Base-by-base conservation (phyloP, 2,113 vertebrate genomes). In the Neotragus pygmaeus region DNA sequence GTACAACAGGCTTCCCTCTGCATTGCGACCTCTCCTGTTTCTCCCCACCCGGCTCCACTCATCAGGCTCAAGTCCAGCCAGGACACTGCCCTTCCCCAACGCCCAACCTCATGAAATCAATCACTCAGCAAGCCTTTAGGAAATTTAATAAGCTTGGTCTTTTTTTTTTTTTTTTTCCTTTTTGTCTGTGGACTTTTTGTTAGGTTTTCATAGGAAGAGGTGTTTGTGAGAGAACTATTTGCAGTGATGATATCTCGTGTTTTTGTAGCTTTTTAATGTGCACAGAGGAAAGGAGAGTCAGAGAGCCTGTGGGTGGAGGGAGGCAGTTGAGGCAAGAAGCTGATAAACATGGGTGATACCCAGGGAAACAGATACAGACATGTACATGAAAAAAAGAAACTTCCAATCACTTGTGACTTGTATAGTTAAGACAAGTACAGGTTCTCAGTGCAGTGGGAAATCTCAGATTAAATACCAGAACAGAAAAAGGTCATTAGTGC, bases 131-230 rank as follows among this genome's bases (percentile, higher is more conserved):
- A 60, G 86, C n/a, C 70, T 77, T 16, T 19, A 36, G 81, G 97
- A 95, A 97, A 95, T 36, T 49, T 64, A 97, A 95, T 95, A 90
- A 96, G 91, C 84, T 53, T 13, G 77, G 55, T n/a, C 83, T 57
- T 45, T 23, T 58, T 55, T 77, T 55, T 39, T n/a, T 14, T 9
- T 33, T n/a, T n/a, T n/a, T 9, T 33, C 2, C 64, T 73, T 88
- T 82, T 83, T 82, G 82, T 97, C 95, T 95, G 47, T 77, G 77
- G 80, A 55, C 94, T 93, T 95, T 97, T 97, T 98, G 97, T 97
- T 95, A n/a, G 80, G 62, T 62, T 90, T 95, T 88, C 95, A 64
- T 88, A 97, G 96, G 96, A 97, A 97, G 89, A 83, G 57, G 58
- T 58, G 80, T 96, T 88, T 97, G 91, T 88, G 53, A 96, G 83